Base-by-base conservation (phyloP, 1,140 invertebrate genomes). In the Planococcus citri region DNA sequence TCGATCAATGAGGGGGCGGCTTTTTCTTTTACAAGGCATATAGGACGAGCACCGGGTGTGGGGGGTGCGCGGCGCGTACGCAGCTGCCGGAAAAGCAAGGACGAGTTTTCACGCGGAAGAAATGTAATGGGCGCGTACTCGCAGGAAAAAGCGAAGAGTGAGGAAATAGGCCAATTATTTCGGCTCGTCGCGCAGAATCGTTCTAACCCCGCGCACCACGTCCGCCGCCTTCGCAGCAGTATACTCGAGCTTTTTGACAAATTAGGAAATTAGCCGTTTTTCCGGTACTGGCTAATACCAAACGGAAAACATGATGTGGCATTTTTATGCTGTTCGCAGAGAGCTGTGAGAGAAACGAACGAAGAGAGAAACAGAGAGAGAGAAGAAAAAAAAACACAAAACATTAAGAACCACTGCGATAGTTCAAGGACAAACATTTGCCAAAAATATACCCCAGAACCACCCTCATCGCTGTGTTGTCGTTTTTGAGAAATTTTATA, bases 81-180 rank as follows among this genome's bases (percentile, higher is more conserved):
- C 60, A 64, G 60, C 60, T 64, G 60, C 60, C 60, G 60, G 60
- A 64, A 64, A 27, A 64, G 60, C 60, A 27, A 64, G 60, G 60
- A 64, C 60, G 60, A 64, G 60, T 64, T 64, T 64, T 64, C 60
- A 64, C 60, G 60, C 60, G 60, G 60, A 64, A 64, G 60, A 64
- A 25, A 20, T 64, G 60, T 64, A 64, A 64, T 64, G 60, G 22
- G 60, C 22, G 60, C 60, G 21, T 64, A 24, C 60, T 22, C 51
- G 51, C 21, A 64, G 60, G 20, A 25, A 25, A 64, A 64, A 64
- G 60, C 60, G 22, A 64, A 64, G 60, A 25, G 25, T 25, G 60
- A 64, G 60, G 60, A 64, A 64, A 27, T 64, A 64, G 60, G 60
- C 60, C 60, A 64, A 64, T 64, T 64, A 64, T 64, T 64, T 64